Base-by-base conservation (phyloP, 2,113 vertebrate species). In the Takifugu flavidus region DNA sequence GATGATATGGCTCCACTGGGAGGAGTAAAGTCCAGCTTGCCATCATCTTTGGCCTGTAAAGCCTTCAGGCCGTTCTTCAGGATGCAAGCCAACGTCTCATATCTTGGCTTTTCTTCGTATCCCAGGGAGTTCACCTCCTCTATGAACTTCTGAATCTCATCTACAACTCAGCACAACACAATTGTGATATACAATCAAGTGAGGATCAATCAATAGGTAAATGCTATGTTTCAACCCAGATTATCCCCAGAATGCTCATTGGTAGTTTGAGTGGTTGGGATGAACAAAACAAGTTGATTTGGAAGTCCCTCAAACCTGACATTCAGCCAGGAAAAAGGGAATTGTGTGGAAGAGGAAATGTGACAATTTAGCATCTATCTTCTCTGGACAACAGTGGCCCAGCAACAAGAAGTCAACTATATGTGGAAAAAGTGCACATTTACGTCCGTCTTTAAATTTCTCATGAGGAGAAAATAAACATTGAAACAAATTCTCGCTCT, bases 131-230 rank as follows among this genome's bases (percentile, higher is more conserved):
- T 92, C 53, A 98, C 92, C 55, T 89, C 92, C 83, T 95, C 93
- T 92, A 99, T 89, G 74, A 94, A 99, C 60, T 84, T 93, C 63
- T 88, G 79, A 70, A 99, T 86, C 91, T 96, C 96, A 75, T 80
- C 96, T 98, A 82, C 69, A 87, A 72, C 44, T 56, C 2, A 66
- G 49, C 13, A 68, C 0, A 49, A 28, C 5, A 0, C 25, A 10
- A 49, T 1, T 6, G 10, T 0, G 2, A 53, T 0, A 0, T 6
- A 45, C 3, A 1, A 28, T 20, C 20, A 20, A 20, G 20, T 20
- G 20, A 20, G 20, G 20, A 20, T 20, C 20, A 20, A 20, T 20
- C 20, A 20, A 20, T 20, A 20, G 20, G 20, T 20, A 20, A 20
- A 20, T 20, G 20, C 20, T 20, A 20, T 20, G 20, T 20, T 20